phyloP scores from a whole-genome alignment of 2,797 vertebrate species.

The Danio jaintianensis region DNA sequence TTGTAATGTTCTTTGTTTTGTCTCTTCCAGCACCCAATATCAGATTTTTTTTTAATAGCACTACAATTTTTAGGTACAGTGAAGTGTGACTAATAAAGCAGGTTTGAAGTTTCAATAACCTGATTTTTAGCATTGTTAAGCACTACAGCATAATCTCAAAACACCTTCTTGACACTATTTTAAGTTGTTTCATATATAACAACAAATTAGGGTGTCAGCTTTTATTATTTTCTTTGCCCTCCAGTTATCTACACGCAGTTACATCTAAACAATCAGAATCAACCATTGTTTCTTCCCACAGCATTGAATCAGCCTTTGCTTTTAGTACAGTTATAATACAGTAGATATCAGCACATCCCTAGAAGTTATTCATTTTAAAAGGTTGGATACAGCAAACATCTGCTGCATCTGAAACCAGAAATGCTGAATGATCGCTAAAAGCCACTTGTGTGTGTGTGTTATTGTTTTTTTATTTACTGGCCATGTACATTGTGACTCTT shows the following conservation, averaged over 20 bases:
- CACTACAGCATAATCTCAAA: background rate
- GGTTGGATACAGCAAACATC: slow-evolving; percentile 6
- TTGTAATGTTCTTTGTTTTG: too few relatives aligned
- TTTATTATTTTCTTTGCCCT: slow-evolving; percentile 33
- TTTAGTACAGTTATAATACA: slow-evolving; percentile 15
- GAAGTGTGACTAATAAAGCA: background rate
- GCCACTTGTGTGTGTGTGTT: background rate
- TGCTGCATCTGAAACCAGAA: background rate
- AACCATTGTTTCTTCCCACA: background rate
- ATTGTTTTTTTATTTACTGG: background rate
- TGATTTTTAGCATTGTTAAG: background rate
- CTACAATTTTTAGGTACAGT: background rate
- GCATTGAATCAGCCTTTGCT: background rate
- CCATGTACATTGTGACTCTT: slow-evolving; percentile 6
- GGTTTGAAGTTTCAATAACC: background rate
- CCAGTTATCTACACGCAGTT: slow-evolving; percentile 1
- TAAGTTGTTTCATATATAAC: background rate
- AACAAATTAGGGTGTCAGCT: background rate
- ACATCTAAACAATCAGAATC: background rate
- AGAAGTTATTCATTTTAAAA: background rate
- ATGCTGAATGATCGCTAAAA: slow-evolving; percentile 1
- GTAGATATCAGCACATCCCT: background rate
- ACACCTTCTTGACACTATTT: slow-evolving; percentile 4
- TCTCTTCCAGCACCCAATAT: background rate
- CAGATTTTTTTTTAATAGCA: background rate